Percentiles rank a stretch among this genome's conserved stretches.
Conservation (phyloP, 2,888 invertebrate species). For the Eristalinus aeneus region DNA sequence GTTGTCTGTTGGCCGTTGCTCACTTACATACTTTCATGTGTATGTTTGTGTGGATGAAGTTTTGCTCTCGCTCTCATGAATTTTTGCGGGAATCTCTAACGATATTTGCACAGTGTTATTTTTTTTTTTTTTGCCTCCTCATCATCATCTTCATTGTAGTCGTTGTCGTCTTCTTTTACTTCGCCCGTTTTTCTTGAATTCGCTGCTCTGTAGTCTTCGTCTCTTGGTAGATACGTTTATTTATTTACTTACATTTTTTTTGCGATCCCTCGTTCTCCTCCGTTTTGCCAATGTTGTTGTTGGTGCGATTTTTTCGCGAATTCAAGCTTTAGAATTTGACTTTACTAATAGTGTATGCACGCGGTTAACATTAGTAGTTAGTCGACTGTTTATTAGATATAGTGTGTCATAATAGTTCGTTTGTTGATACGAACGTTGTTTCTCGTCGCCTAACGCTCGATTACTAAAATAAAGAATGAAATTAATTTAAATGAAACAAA, state of each 20-base stretch:
- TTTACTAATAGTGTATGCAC: constrained; percentile 74
- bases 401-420: constrained; percentile 73
- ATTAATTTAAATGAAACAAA: constrained; percentile 19
- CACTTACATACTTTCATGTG: constrained; percentile 63
- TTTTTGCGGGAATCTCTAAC: constrained; percentile 66
- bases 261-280: constrained; percentile 51
- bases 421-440: constrained; percentile 49
- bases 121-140: constrained; percentile 34
- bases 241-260: constrained; percentile 58
- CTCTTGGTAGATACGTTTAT: constrained; percentile 61
- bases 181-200: constrained; percentile 37
- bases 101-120: constrained; percentile 67
- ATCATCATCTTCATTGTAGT: constrained; percentile 65
- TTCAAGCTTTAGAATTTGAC: constrained; percentile 71
- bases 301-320: constrained; percentile 67
- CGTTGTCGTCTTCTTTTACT: constrained; percentile 68
- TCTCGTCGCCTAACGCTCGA: constrained; percentile 53
- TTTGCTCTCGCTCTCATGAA: constrained; percentile 68
- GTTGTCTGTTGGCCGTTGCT: constrained; percentile 23
- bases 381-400: constrained; percentile 74
- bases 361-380: constrained; percentile 74
- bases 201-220: constrained; percentile 41
- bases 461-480: constrained; percentile 14
- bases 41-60: constrained; percentile 56
- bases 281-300: constrained; percentile 50